Conservation (phyloP, 1,140 invertebrate species). For the Apocrypta bakeri region DNA sequence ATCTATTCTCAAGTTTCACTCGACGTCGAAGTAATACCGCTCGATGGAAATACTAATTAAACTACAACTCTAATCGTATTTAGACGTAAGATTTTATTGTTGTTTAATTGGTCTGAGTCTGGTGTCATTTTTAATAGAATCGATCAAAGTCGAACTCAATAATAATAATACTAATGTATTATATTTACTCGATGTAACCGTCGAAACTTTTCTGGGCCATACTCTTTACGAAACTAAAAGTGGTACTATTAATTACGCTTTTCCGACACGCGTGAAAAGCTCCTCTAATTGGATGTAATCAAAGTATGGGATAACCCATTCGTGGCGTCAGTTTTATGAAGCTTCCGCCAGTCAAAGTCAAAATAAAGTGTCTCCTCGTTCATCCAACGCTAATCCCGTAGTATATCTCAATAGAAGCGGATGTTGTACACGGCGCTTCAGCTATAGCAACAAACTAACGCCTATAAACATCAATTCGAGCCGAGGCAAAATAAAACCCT, state of each 20-base stretch:
- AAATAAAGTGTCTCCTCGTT: background rate
- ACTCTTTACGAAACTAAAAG: no score
- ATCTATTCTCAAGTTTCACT: conserved; percentile 7
- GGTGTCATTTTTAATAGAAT: conserved; percentile 12
- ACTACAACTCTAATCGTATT: background rate
- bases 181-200: no score
- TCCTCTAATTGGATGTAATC: no score
- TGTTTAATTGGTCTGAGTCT: background rate
- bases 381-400: background rate
- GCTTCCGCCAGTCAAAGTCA: no score
- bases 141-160: conserved; percentile 8
- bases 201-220: no score
- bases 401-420: background rate
- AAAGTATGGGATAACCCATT: no score
- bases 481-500: background rate
- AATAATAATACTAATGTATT: no score
- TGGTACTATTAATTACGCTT: no score
- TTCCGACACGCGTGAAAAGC: no score
- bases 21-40: background rate
- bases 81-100: background rate
- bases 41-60: conserved; percentile 42
- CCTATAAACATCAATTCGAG: no score
- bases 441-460: background rate
- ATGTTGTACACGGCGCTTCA: background rate
- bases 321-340: background rate